A percentile compares a stretch with the other conserved stretches of the same genome.
Conservation (phyloP, 2,888 invertebrate genomes). For the Apantesis nais region DNA sequence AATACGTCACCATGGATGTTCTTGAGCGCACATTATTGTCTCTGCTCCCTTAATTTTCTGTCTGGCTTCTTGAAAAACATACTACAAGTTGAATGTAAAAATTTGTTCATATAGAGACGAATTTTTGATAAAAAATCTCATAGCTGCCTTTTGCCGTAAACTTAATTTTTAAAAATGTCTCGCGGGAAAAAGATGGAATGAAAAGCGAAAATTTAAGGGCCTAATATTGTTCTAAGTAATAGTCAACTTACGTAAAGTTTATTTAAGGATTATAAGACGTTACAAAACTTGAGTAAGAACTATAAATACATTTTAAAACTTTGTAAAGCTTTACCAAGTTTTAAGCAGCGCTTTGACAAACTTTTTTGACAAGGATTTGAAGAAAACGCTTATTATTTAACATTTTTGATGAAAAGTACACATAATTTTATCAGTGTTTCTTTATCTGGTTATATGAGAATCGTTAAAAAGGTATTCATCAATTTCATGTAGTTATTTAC, state of each 20-base stretch:
- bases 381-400: slow-evolving; percentile 17
- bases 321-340: not conserved
- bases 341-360: not conserved
- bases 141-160: not conserved
- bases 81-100: not conserved
- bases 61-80: not conserved
- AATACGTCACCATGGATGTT: not conserved
- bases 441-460: slow-evolving; percentile 14
- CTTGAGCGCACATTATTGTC: slow-evolving; percentile 6
- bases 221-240: not conserved
- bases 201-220: not conserved
- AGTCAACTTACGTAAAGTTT: not conserved
- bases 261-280: not conserved
- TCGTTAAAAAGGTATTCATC: slow-evolving; percentile 31
- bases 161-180: not conserved
- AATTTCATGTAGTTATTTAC: slow-evolving; percentile 33
- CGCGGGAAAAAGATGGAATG: not conserved
- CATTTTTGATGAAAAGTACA: slow-evolving; percentile 8
- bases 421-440: slow-evolving; percentile 32
- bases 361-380: not conserved
- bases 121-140: not conserved
- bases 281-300: not conserved
- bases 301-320: not conserved
- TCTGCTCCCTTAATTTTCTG: slow-evolving; percentile 12
- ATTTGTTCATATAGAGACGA: not conserved